These are phyloP conservation scores for Zaprionus lachaisei DNA, from an alignment of 1,140 invertebrate genomes.

Conservation along the genomic window DNA sequence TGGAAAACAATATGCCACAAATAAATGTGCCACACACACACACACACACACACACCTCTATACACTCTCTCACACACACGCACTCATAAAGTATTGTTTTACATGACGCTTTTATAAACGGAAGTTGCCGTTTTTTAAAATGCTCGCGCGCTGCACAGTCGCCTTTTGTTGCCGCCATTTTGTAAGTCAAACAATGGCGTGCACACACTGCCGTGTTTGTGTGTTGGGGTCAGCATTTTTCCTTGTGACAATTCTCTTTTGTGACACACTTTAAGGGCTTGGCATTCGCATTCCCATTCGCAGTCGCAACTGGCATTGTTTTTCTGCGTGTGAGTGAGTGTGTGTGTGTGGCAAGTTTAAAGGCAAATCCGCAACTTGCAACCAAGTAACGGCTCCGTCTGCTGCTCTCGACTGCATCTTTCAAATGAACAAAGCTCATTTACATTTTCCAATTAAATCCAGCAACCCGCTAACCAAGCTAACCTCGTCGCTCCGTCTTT, in stretches of 20 bases:
- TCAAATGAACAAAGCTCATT: constrained; percentile 83
- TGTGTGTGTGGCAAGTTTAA: constrained; percentile 54
- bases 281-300: constrained; percentile 42
- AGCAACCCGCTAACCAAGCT: constrained; percentile 13
- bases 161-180: constrained; percentile 74
- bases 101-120: constrained; percentile 78
- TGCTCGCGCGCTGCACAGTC: constrained; percentile 59
- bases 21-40: too few species aligned
- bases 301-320: constrained; percentile 32
- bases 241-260: constrained; percentile 71
- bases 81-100: constrained; percentile 73
- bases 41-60: constrained; percentile 10
- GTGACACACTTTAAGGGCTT: constrained; percentile 69
- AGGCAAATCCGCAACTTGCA: constrained; percentile 68
- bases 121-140: constrained; percentile 71
- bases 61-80: constrained; percentile 13
- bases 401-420: constrained; percentile 71
- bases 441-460: constrained; percentile 83
- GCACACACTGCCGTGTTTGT: constrained; percentile 37
- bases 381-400: constrained; percentile 56
- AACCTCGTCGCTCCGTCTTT: neutral
- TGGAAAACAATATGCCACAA: constrained; percentile 73
- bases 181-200: constrained; percentile 79
- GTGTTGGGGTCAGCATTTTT: constrained; percentile 59
- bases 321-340: constrained; percentile 31